Evolutionary conservation across 2,113 vertebrate genomes (phyloP), one percentile per base, ranked within the genome.

Genomic region (Oryzias woworae): DNA sequence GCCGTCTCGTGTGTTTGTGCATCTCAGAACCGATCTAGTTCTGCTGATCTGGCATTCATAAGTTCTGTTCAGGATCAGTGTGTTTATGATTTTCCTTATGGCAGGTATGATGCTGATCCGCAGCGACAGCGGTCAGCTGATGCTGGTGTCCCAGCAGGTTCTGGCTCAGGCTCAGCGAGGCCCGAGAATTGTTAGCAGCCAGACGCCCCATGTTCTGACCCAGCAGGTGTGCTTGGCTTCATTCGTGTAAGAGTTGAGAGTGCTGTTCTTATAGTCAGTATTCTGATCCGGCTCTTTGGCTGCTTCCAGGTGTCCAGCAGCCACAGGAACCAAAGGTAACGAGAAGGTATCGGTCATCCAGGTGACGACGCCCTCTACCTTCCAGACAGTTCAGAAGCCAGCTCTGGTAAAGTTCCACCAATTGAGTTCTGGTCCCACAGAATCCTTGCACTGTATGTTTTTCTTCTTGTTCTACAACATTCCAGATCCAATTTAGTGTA

Each of bases 81-180:
- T 36, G 36, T 36, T 36, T 1, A 36, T 12, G 10, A 10, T 17
- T 17, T 36, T 17, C 14, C 17, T 48, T 62, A 17, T 53, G 58
- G 18, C 85, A 97, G 95, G 96, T 80, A 93, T 95, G 86, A 93
- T 99, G 89, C 91, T 99, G 78, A 93, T 98, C 80, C 93, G 94
- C 85, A 98, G 95, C 81, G 93, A 94, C 70, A 94, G 75, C 81
- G 96, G 97, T 51, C 97, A 97, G 59, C 92, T 99, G 69, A 96
- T 98, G 94, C 87, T 99, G 61, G 92, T 99, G 1, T 95, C 96
- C 70, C 96, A 97, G 79, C 96, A 96, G 90, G 93, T 94, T 64
- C 76, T 96, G 86, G 86, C 92, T 53, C 88, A 84, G 85, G 75
- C 90, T 17, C 93, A 95, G 53, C 90, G 89, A 53, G 51, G 53